Evolutionary conservation across 2,797 vertebrate genomes (phyloP).

Genomic region (Gastrophryne carolinensis): DNA sequence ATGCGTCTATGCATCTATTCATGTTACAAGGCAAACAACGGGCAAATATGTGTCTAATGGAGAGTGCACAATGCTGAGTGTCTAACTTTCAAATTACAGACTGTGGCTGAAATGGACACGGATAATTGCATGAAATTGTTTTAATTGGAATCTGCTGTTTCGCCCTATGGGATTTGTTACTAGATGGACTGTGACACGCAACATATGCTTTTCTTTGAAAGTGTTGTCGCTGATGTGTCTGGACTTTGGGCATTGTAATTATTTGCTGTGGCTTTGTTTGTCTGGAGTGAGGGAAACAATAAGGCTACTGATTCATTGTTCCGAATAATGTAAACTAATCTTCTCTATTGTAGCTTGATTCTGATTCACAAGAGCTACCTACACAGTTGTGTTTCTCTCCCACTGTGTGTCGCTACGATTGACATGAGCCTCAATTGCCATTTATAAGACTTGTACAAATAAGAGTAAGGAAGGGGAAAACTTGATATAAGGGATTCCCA

Average conservation of each 20-base stretch:
- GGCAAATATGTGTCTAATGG: constrained; percentile 4
- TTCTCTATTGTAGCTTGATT: constrained; percentile 34
- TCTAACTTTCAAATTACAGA: constrained; percentile 28
- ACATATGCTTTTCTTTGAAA: constrained; percentile 25
- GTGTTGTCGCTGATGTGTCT: constrained; percentile 20
- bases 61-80: not conserved
- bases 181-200: not conserved
- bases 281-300: constrained; percentile 13
- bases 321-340: constrained; percentile 37
- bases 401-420: constrained; percentile 2
- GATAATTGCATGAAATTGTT: constrained; percentile 31
- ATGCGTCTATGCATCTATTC: not conserved
- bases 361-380: constrained; percentile 21
- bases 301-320: constrained; percentile 32
- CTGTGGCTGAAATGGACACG: constrained; percentile 33
- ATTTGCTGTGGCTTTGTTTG: constrained; percentile 29
- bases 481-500: not conserved
- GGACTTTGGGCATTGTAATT: constrained; percentile 36
- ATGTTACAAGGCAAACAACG: not conserved
- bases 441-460: constrained; percentile 17
- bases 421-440: constrained; percentile 18
- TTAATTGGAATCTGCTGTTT: constrained; percentile 31
- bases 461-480: too few species aligned
- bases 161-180: constrained; percentile 23
- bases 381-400: constrained; percentile 1